phyloP scores from a whole-genome alignment of 2,888 invertebrate genomes.

The Lasioglossum lativentre region DNA sequence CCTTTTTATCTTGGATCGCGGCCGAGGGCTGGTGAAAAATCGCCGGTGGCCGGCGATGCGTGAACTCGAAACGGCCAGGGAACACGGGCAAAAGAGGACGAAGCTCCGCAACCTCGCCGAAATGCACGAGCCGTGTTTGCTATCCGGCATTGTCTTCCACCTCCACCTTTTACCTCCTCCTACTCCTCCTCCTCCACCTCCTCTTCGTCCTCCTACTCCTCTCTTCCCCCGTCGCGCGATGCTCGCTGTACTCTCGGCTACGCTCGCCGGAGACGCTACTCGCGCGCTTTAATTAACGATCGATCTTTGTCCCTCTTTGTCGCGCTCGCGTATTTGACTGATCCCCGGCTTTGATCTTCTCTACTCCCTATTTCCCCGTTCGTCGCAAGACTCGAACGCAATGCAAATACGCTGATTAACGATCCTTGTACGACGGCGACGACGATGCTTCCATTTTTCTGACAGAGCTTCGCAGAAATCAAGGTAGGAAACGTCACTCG shows the following conservation, averaged over 20 bases:
- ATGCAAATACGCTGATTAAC: conserved; percentile 16
- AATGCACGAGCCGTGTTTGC: conserved; percentile 48
- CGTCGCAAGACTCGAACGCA: background rate
- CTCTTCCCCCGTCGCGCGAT: background rate
- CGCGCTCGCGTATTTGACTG: conserved; percentile 36
- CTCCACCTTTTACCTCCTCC: conserved; percentile 32
- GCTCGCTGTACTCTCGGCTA: background rate
- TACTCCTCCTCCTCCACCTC: conserved; percentile 33
- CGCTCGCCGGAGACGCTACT: conserved; percentile 43
- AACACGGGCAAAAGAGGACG: conserved; percentile 39
- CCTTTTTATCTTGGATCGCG: conserved; percentile 45
- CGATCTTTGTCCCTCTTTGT: conserved; percentile 52
- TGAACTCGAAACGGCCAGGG: conserved; percentile 43
- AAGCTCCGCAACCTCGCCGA: conserved; percentile 44
- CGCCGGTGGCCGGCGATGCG: conserved; percentile 50
- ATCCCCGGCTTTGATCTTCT: conserved; percentile 23
- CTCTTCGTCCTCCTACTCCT: conserved; percentile 26
- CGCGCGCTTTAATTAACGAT: conserved; percentile 70
- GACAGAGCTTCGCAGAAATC: background rate
- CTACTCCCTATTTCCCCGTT: background rate
- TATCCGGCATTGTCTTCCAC: conserved; percentile 65
- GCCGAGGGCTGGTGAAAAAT: conserved; percentile 44
- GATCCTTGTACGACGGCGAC: background rate
- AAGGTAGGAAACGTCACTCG: background rate
- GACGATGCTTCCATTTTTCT: background rate